A percentile compares a stretch with the other conserved stretches of the same genome.
Evolutionary conservation across 2,113 vertebrate species (phyloP).

Genomic region (Pipa parva): DNA sequence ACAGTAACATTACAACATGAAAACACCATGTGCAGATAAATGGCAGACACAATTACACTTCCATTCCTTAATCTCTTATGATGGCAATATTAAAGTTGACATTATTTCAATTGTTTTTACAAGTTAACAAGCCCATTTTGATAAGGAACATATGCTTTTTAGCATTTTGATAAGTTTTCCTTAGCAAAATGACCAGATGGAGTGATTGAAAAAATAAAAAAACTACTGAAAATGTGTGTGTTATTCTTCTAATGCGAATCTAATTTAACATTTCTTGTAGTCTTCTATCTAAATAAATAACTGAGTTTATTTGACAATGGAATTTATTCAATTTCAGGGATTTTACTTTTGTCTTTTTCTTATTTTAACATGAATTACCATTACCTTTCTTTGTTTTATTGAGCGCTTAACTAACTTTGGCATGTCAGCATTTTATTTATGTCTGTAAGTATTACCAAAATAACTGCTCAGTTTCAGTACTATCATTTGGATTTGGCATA

Average conservation of each 20-base stretch:
- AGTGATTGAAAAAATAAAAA: constrained; percentile 21
- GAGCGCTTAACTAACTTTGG: too few species aligned
- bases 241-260: constrained; percentile 13
- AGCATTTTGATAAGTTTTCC: constrained; percentile 3
- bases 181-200: constrained; percentile 30
- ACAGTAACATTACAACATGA: too few species aligned
- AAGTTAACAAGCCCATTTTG: constrained; percentile 23
- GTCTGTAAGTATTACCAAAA: too few species aligned
- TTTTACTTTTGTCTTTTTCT: too few species aligned
- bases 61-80: constrained; percentile 18
- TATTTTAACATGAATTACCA: too few species aligned
- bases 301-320: constrained; percentile 20
- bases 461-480: too few species aligned
- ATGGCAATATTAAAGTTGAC: constrained; percentile 12
- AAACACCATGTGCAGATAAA: too few species aligned
- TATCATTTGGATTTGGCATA: too few species aligned
- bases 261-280: constrained; percentile 20
- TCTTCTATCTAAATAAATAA: constrained; percentile 7
- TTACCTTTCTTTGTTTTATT: too few species aligned
- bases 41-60: too few species aligned
- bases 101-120: constrained; percentile 31
- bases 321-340: too few species aligned
- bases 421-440: too few species aligned
- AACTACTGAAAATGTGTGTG: constrained; percentile 29
- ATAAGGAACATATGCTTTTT: constrained; percentile 22